Percentiles rank a stretch among this genome's conserved stretches.
Conservation (phyloP, 2,888 invertebrate species). For the Cantharis nigra region DNA sequence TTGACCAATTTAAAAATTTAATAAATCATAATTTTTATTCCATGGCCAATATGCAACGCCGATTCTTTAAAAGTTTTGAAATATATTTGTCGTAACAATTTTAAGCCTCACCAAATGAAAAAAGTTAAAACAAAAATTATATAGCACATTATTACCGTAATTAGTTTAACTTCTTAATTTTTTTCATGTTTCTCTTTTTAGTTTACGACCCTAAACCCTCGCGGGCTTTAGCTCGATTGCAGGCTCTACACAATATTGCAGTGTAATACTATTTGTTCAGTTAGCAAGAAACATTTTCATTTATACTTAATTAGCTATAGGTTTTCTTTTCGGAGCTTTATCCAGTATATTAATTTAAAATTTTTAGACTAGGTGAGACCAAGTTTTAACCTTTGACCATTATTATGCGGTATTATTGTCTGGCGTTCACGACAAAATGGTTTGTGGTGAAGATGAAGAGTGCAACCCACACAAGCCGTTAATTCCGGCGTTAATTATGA, state of each 20-base stretch:
- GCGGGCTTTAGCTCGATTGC: not conserved
- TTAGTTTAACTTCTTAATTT: not conserved
- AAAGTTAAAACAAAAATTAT: too few relatives aligned
- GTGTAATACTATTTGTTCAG: not conserved
- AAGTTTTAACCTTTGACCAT: not conserved
- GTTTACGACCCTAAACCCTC: not conserved
- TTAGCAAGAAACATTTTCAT: not conserved
- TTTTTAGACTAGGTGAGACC: not conserved
- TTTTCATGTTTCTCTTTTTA: not conserved
- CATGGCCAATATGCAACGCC: not conserved
- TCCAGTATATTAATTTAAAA: not conserved
- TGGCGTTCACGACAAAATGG: conserved; percentile 20
- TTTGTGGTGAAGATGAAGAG: conserved; percentile 16
- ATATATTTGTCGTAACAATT: too few relatives aligned
- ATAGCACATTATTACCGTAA: not conserved
- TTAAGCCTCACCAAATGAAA: too few relatives aligned
- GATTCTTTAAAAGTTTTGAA: too few relatives aligned
- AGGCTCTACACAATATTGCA: not conserved
- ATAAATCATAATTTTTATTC: not conserved
- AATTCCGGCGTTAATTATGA: conserved; percentile 49
- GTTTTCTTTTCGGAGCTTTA: not conserved
- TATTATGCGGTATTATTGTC: conserved; percentile 11
- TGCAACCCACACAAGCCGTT: conserved; percentile 32
- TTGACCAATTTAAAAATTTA: not conserved
- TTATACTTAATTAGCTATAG: not conserved